These are phyloP conservation scores for Apantesis nais DNA, from an alignment of 2,888 invertebrate species.

Conservation along the genomic window DNA sequence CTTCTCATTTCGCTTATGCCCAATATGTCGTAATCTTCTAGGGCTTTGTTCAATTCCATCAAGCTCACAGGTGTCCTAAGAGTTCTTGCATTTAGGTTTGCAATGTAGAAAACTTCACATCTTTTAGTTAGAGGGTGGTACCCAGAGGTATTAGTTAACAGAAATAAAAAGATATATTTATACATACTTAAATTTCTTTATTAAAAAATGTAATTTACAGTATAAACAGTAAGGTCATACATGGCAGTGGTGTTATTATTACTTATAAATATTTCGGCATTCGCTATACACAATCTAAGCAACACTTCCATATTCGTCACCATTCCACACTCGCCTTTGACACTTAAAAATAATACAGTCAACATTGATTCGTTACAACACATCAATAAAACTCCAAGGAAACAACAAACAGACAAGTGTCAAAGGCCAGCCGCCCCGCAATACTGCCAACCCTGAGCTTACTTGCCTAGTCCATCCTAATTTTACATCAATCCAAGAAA, in stretches of 20 bases:
- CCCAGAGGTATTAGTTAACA: too few relatives aligned
- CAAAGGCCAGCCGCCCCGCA: slow-evolving; percentile 55
- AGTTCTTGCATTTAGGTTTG: too few relatives aligned
- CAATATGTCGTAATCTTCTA: too few relatives aligned
- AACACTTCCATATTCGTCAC: slow-evolving; percentile 55
- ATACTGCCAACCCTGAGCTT: slow-evolving; percentile 69
- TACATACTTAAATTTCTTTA: slow-evolving; percentile 73
- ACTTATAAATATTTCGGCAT: slow-evolving; percentile 75
- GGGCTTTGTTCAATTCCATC: too few relatives aligned
- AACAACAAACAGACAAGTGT: slow-evolving; percentile 71
- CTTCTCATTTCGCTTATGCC: too few relatives aligned
- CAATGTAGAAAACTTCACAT: too few relatives aligned
- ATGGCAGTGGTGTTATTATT: slow-evolving; percentile 84
- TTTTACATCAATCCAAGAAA: slow-evolving; percentile 69
- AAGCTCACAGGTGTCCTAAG: too few relatives aligned
- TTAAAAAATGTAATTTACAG: slow-evolving; percentile 81
- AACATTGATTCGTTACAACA: slow-evolving; percentile 77
- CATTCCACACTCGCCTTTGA: slow-evolving; percentile 47
- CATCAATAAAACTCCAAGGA: slow-evolving; percentile 66
- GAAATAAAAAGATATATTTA: slow-evolving; percentile 42
- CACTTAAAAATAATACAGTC: slow-evolving; percentile 65
- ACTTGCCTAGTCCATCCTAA: slow-evolving; percentile 63
- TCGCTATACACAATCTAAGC: slow-evolving; percentile 70
- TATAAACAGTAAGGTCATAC: slow-evolving; percentile 85
- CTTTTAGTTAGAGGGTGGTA: too few relatives aligned